phyloP scores from a whole-genome alignment of 2,797 vertebrate genomes.

The Takifugu rubripes region DNA sequence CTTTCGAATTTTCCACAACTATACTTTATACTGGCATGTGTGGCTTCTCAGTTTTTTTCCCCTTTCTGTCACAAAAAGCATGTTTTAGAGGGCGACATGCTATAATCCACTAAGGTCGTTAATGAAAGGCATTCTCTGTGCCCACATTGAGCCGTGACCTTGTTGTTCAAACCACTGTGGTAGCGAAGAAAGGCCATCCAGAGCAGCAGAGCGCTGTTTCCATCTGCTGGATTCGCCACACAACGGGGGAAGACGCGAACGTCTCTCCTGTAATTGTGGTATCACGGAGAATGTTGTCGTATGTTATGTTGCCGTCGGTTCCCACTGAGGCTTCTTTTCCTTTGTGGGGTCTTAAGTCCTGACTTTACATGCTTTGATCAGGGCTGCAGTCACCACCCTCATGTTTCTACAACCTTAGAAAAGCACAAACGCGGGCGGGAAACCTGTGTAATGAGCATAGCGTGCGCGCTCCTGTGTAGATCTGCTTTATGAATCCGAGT shows the following conservation, averaged over 20 bases:
- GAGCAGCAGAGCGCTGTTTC: constrained; percentile 40
- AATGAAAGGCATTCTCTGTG: constrained; percentile 42
- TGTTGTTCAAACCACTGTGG: constrained; percentile 40
- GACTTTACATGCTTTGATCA: constrained; percentile 64
- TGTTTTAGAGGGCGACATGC: too few species aligned
- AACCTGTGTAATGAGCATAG: constrained; percentile 69
- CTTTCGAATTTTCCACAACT: too few species aligned
- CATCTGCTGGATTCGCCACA: constrained; percentile 41
- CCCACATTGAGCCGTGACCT: constrained; percentile 41
- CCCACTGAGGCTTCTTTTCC: constrained; percentile 22
- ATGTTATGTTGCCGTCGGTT: not conserved
- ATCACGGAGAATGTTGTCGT: constrained; percentile 30
- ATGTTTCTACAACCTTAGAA: constrained; percentile 59
- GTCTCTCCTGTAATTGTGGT: constrained; percentile 50
- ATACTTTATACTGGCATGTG: too few species aligned
- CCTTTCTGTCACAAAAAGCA: too few species aligned
- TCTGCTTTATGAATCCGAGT: constrained; percentile 44
- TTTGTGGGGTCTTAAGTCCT: constrained; percentile 55
- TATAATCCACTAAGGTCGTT: constrained; percentile 15
- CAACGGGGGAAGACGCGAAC: constrained; percentile 36
- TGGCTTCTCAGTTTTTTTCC: too few species aligned
- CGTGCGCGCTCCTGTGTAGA: constrained; percentile 29
- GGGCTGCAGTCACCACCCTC: constrained; percentile 57
- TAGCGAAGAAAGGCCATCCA: constrained; percentile 36
- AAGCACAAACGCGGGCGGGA: constrained; percentile 58